phyloP scores from a whole-genome alignment of 1,140 invertebrate species.

The Charaxes varanes region DNA sequence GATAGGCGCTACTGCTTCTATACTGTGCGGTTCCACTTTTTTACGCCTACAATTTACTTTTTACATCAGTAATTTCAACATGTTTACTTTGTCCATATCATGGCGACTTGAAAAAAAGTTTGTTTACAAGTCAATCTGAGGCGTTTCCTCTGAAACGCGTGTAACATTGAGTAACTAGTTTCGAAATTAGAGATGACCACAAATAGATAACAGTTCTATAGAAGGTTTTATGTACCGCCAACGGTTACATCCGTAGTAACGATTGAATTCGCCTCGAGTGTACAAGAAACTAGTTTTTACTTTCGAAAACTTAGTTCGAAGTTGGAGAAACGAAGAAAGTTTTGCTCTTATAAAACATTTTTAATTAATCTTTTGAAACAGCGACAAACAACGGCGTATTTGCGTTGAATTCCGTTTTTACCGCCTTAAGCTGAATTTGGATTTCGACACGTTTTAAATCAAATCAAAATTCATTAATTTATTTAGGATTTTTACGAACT shows the following conservation, averaged over 20 bases:
- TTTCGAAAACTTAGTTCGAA: not conserved
- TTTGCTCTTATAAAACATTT: not conserved
- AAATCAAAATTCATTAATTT: too few species aligned
- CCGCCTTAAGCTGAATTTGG: too few species aligned
- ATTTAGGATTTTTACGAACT: too few species aligned
- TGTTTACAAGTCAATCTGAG: conserved; percentile 16
- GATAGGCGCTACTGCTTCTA: too few species aligned
- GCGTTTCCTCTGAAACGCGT: conserved; percentile 10
- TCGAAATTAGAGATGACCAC: conserved; percentile 24
- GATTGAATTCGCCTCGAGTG: conserved; percentile 16
- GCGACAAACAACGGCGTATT: not conserved
- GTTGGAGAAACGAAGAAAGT: conserved; percentile 1
- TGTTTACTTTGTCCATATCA: too few species aligned
- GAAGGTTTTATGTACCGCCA: conserved; percentile 17
- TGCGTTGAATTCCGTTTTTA: not conserved
- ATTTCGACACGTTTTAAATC: too few species aligned
- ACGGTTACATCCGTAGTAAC: conserved; percentile 16
- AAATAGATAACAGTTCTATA: conserved; percentile 17
- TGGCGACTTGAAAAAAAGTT: too few species aligned
- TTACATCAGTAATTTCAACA: too few species aligned
- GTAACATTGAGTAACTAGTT: conserved; percentile 12
- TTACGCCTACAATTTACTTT: too few species aligned
- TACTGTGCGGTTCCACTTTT: too few species aligned
- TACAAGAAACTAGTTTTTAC: conserved; percentile 10
- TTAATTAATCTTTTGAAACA: not conserved